Evolutionary conservation across 2,888 invertebrate species (phyloP), one percentile per base, ranked within the genome.

Genomic region (Dryadula phaetusa): DNA sequence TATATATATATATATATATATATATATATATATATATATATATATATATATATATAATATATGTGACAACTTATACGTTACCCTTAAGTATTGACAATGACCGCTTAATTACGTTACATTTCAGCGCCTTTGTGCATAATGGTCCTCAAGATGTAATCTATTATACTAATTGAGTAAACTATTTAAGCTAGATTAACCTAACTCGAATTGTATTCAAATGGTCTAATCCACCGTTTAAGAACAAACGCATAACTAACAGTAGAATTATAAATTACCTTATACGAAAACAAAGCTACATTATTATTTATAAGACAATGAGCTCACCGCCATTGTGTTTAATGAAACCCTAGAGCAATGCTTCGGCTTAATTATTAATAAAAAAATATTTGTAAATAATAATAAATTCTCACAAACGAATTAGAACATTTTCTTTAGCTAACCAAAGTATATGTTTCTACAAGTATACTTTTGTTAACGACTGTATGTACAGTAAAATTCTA

Each of bases 271-370:
- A 62, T 54, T 54, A 64, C 62, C 60, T 44, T 72, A 66, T 67
- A 56, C 62, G 46, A 66, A 67, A 66, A 70, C 72, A 73, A 71
- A 74, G 67, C 66, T 66, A 54, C 20, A 42, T 46, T 72, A 72
- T 73, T 74, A 77, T 75, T 75, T 74, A 75, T 74, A 75, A 72
- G 68, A 72, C 71, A 75, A 71, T 73, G 72, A 69, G 74, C 73
- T 74, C 75, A 66, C 62, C 64, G 72, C 79, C 78, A 81, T 83
- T 75, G 78, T 74, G 76, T 80, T 81, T 78, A 79, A 77, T 82
- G 77, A 79, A 79, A 76, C 75, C 73, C 70, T 70, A 74, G 64
- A 73, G 72, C 73, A 69, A 64, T 64, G 16, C 3, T 56, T 58
- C 47, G 37, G 56, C 44, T 56, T 64, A 56, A 46, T 37, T 32